Evolutionary conservation across 2,113 vertebrate species (phyloP).

Genomic region (Epinephelus lanceolatus): DNA sequence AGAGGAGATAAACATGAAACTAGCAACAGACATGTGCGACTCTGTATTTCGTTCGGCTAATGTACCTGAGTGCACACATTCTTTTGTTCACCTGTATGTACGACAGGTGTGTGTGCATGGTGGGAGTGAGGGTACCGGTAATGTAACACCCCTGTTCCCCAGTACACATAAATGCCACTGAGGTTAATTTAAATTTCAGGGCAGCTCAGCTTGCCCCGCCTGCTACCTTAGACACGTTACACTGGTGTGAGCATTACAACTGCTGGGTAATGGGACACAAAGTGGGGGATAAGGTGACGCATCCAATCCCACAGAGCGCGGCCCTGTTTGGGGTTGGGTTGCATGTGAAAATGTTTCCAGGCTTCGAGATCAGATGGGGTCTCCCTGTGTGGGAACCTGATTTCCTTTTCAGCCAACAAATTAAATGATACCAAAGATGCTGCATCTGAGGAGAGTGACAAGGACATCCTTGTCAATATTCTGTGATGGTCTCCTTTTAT

Average conservation of each 20-base stretch:
- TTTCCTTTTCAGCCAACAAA: conserved; percentile 38
- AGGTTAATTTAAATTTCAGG: conserved; percentile 85
- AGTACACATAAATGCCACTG: conserved; percentile 77
- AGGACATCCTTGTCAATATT: conserved; percentile 23
- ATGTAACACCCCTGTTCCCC: conserved; percentile 76
- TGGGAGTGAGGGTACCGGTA: conserved; percentile 66
- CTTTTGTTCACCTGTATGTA: conserved; percentile 70
- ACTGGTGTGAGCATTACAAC: conserved; percentile 83
- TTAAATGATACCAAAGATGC: conserved; percentile 38
- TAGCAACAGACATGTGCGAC: conserved; percentile 1
- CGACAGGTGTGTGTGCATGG: conserved; percentile 71
- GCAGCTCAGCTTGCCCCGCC: conserved; percentile 79
- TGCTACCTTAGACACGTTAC: conserved; percentile 77
- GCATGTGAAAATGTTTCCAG: conserved; percentile 79
- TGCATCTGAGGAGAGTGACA: conserved; percentile 7
- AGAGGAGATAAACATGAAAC: conserved; percentile 49
- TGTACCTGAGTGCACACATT: conserved; percentile 41
- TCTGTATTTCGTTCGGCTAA: conserved; percentile 54
- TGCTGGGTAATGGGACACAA: conserved; percentile 83
- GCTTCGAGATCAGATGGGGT: conserved; percentile 49
- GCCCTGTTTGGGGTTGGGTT: conserved; percentile 71
- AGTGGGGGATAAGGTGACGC: conserved; percentile 80
- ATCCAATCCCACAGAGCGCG: conserved; percentile 73
- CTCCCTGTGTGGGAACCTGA: conserved; percentile 21
- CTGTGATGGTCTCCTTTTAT: not conserved